Percentiles rank a stretch among this genome's conserved stretches.
phyloP scores from a whole-genome alignment of 2,888 invertebrate genomes.

The Ophonus ardosiacus region DNA sequence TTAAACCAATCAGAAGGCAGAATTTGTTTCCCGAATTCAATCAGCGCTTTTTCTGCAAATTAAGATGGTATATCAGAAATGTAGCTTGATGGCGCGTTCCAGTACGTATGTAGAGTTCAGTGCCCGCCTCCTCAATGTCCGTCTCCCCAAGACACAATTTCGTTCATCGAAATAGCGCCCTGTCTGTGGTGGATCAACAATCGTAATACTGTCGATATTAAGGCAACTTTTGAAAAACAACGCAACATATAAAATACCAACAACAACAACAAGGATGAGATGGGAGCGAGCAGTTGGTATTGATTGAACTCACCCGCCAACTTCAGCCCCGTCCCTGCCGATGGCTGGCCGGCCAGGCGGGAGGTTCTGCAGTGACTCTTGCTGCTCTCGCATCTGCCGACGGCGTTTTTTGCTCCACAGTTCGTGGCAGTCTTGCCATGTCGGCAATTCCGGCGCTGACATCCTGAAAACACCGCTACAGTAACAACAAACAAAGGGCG shows the following conservation, averaged over 20 bases:
- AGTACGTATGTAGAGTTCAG: too few relatives aligned
- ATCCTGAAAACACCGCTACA: constrained; percentile 79
- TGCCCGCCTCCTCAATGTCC: too few relatives aligned
- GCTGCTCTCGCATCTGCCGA: constrained; percentile 88
- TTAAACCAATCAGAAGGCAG: too few relatives aligned
- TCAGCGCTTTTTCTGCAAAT: too few relatives aligned
- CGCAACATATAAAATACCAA: constrained; percentile 44
- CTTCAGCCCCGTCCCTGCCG: constrained; percentile 73
- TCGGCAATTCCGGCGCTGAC: constrained; percentile 90
- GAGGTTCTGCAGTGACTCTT: constrained; percentile 77
- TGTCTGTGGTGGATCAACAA: constrained; percentile 13
- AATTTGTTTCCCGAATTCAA: too few relatives aligned
- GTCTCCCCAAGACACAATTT: too few relatives aligned
- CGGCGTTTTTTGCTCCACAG: constrained; percentile 98
- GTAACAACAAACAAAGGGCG: constrained; percentile 25
- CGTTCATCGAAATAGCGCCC: neutral
- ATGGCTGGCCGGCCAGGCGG: constrained; percentile 75
- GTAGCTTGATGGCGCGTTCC: too few relatives aligned
- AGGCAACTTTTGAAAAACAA: constrained; percentile 38
- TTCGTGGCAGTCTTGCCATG: constrained; percentile 99
- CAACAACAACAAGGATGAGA: constrained; percentile 66
- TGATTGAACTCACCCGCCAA: constrained; percentile 78
- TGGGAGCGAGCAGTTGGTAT: constrained; percentile 48
- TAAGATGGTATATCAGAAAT: too few relatives aligned
- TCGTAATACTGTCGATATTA: constrained; percentile 31